These are phyloP conservation scores for Diarsia mendica DNA, from an alignment of 2,888 invertebrate species.

Conservation along the genomic window DNA sequence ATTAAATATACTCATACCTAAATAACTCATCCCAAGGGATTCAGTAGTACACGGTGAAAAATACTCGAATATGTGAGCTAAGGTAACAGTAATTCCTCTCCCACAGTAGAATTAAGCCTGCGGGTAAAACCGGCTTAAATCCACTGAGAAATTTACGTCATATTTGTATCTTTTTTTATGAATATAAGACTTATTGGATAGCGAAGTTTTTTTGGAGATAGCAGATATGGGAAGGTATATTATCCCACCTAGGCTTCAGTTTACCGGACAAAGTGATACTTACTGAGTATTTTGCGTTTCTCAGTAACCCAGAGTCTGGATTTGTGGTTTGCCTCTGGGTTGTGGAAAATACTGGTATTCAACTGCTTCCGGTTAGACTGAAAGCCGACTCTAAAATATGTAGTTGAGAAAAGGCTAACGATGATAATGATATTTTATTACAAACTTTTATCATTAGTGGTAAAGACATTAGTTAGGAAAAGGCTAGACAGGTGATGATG, in stretches of 20 bases:
- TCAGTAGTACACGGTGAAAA: conserved; percentile 26
- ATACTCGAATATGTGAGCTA: conserved; percentile 25
- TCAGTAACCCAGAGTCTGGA: too few species aligned
- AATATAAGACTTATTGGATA: conserved; percentile 15
- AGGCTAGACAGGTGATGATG: too few species aligned
- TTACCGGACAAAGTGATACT: neutral
- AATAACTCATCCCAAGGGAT: conserved; percentile 20
- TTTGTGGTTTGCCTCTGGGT: too few species aligned
- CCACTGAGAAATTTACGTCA: conserved; percentile 22
- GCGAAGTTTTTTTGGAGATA: conserved; percentile 1
- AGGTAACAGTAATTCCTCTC: conserved; percentile 31
- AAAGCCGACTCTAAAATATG: too few species aligned
- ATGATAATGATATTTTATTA: too few species aligned
- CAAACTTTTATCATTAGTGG: too few species aligned
- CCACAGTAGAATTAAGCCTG: conserved; percentile 40
- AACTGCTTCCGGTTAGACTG: too few species aligned
- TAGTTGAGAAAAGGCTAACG: too few species aligned
- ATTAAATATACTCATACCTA: neutral
- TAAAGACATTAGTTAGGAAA: too few species aligned
- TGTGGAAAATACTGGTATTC: too few species aligned
- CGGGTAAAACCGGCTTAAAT: conserved; percentile 46
- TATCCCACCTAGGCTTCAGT: neutral
- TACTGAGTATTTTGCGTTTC: too few species aligned
- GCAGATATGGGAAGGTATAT: neutral
- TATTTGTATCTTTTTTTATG: conserved; percentile 30